Evolutionary conservation across 2,113 vertebrate species (phyloP).

Genomic region (Bombycilla garrulus): DNA sequence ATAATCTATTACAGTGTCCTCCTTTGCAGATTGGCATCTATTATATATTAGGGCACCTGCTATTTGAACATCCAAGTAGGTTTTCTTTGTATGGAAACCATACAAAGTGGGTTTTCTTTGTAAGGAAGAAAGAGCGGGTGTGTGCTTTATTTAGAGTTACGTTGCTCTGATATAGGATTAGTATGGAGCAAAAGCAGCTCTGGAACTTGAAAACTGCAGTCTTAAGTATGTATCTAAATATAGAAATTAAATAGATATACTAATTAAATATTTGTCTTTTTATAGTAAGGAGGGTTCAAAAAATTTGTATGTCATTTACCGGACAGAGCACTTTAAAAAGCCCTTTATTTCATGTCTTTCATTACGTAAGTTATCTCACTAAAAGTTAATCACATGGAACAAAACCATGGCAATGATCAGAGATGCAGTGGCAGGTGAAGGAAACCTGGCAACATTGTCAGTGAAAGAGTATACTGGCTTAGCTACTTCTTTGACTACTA

Average conservation of each 20-base stretch:
- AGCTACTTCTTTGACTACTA: not conserved
- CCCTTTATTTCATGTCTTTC: not conserved
- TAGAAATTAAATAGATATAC: not conserved
- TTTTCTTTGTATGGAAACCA: not conserved
- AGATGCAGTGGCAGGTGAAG: not conserved
- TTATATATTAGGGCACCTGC: not conserved
- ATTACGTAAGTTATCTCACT: not conserved
- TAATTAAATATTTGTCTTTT: not conserved
- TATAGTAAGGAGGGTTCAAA: not conserved
- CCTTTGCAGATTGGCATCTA: not conserved
- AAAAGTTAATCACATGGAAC: not conserved
- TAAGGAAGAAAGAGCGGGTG: not conserved
- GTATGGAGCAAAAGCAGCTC: not conserved
- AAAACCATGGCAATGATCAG: not conserved
- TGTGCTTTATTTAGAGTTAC: not conserved
- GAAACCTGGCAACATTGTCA: not conserved
- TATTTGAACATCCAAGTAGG: not conserved
- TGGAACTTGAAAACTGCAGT: not conserved
- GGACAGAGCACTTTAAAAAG: not conserved
- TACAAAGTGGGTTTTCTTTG: not conserved
- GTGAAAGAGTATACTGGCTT: not conserved
- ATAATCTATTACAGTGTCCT: not conserved
- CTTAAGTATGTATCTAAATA: not conserved
- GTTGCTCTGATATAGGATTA: not conserved
- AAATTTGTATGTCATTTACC: not conserved